Evolutionary conservation across 1,140 invertebrate genomes (phyloP).

Genomic region (Psix sp.): DNA sequence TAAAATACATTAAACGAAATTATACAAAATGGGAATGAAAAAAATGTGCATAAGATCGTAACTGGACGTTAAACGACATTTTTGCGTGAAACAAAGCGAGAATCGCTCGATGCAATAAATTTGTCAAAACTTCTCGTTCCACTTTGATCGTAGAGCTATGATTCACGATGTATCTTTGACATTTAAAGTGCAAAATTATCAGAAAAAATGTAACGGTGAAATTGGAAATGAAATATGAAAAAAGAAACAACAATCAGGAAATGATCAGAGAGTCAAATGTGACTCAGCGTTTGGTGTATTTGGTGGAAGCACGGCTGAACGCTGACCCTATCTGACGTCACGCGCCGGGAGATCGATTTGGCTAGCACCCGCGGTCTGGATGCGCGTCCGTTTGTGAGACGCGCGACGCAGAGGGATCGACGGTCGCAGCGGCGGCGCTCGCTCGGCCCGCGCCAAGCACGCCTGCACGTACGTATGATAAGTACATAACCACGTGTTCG

Average conservation of each 20-base stretch:
- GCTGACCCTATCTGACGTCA: conserved; percentile 44
- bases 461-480: conserved; percentile 40
- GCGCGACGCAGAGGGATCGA: conserved; percentile 5
- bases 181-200: too few relatives aligned
- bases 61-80: too few relatives aligned
- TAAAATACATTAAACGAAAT: too few relatives aligned
- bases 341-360: conserved; percentile 49
- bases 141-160: too few relatives aligned
- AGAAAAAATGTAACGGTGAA: too few relatives aligned
- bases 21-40: too few relatives aligned
- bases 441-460: conserved; percentile 4
- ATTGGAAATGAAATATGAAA: too few relatives aligned
- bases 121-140: too few relatives aligned
- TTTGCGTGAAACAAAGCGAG: too few relatives aligned
- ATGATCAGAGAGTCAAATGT: conserved; percentile 24
- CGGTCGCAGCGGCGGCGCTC: conserved; percentile 9
- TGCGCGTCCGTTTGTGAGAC: conserved; percentile 16
- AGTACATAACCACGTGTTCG: conserved; percentile 45
- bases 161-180: too few relatives aligned
- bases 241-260: conserved; percentile 16
- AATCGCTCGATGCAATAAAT: too few relatives aligned
- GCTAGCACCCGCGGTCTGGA: conserved; percentile 42
- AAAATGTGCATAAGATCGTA: too few relatives aligned
- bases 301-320: conserved; percentile 7
- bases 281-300: conserved; percentile 10